Conservation (phyloP, 2,888 invertebrate species). For the Troglohyphantes excavatus region DNA sequence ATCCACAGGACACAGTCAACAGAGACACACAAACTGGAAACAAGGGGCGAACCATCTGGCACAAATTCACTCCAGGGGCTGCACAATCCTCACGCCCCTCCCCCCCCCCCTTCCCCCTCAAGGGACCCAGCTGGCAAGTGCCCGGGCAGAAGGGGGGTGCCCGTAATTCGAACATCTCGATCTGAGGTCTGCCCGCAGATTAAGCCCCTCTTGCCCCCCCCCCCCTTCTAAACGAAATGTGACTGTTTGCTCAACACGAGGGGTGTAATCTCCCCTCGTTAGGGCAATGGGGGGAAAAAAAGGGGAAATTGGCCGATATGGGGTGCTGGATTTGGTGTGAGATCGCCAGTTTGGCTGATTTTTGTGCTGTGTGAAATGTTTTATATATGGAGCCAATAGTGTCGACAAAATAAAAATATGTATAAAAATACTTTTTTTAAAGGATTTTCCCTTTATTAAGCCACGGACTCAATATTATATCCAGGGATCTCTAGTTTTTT, state of each 20-base stretch:
- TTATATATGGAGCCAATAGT: too few species aligned
- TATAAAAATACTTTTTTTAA: too few species aligned
- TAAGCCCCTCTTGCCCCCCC: too few species aligned
- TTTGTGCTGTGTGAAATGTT: too few species aligned
- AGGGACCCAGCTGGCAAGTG: slow-evolving; percentile 74
- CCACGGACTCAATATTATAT: too few species aligned
- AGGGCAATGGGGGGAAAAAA: neutral
- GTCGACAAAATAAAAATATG: too few species aligned
- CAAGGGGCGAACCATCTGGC: slow-evolving; percentile 73
- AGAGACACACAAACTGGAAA: neutral
- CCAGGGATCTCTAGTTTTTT: too few species aligned
- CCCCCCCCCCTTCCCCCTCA: slow-evolving; percentile 1
- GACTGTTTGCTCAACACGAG: slow-evolving; percentile 67
- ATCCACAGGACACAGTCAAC: neutral
- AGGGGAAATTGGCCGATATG: too few species aligned
- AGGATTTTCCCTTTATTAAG: too few species aligned
- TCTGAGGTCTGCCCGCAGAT: slow-evolving; percentile 53
- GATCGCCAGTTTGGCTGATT: too few species aligned
- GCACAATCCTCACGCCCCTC: slow-evolving; percentile 21
- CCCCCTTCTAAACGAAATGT: slow-evolving; percentile 23
- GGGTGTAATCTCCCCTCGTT: slow-evolving; percentile 48
- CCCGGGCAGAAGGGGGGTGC: neutral
- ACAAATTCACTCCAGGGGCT: slow-evolving; percentile 68
- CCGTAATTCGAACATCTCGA: slow-evolving; percentile 58
- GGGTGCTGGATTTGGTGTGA: too few species aligned